Percentiles rank a stretch among this genome's conserved stretches.
These are phyloP conservation scores for Parapristionchus giblindavisi DNA, from an alignment of 2,888 invertebrate species.

Conservation along the genomic window DNA sequence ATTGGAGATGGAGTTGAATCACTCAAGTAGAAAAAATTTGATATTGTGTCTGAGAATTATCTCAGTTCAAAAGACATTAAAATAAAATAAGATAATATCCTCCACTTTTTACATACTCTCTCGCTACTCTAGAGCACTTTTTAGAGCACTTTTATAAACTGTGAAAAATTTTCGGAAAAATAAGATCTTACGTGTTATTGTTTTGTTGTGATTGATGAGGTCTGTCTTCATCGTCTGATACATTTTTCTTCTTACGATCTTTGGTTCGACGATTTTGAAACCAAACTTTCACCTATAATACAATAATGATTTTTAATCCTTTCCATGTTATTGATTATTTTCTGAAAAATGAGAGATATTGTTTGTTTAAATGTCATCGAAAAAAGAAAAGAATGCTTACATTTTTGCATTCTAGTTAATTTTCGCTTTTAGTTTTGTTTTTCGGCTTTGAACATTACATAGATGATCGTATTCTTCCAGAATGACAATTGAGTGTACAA, in stretches of 20 bases:
- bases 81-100: background rate
- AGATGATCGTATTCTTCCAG: background rate
- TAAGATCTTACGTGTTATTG: background rate
- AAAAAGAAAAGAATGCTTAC: no score
- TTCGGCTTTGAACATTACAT: background rate
- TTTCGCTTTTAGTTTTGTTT: no score
- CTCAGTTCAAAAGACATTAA: no score
- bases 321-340: no score
- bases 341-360: no score
- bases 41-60: no score
- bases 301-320: no score
- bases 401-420: no score
- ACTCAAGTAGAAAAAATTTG: no score
- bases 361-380: no score
- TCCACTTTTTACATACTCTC: background rate
- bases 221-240: conserved; percentile 26
- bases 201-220: background rate
- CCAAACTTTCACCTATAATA: conserved; percentile 62
- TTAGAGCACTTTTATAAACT: background rate
- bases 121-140: no score
- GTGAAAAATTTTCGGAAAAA: background rate
- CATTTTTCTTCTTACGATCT: conserved; percentile 45
- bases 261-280: conserved; percentile 65
- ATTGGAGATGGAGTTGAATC: no score
- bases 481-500: background rate